phyloP scores from a whole-genome alignment of 2,113 vertebrate species.

The Semnornis frantzii region DNA sequence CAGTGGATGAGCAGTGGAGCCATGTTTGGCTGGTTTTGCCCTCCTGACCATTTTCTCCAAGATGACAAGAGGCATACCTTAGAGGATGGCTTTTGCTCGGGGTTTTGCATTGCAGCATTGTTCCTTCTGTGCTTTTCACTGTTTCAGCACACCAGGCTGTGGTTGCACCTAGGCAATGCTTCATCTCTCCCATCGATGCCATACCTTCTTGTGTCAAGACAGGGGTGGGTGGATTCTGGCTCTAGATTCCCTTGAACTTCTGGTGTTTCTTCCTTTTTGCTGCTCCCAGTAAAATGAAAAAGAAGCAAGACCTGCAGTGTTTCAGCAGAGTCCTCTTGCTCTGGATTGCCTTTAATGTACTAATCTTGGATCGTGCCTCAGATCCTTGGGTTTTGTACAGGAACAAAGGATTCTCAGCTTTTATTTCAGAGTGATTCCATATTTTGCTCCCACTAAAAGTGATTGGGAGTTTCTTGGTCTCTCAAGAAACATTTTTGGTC shows the following conservation, averaged over 20 bases:
- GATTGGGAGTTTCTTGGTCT: neutral
- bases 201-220: neutral
- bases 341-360: neutral
- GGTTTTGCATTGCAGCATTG: neutral
- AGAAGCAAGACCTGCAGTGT: neutral
- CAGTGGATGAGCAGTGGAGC: neutral
- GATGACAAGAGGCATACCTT: neutral
- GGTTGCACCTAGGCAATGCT: neutral
- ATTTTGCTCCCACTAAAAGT: neutral
- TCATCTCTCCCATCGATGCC: neutral
- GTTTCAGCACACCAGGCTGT: neutral
- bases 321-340: neutral
- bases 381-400: neutral
- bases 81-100: neutral
- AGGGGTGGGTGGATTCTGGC: neutral
- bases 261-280: neutral
- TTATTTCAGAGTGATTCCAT: neutral
- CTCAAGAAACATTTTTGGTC: too few relatives aligned
- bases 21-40: neutral
- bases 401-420: neutral
- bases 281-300: neutral
- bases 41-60: neutral
- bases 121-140: neutral
- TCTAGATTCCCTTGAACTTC: neutral
- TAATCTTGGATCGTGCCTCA: neutral